Percentiles rank a stretch among this genome's conserved stretches.
These are phyloP conservation scores for Ectemnius cavifrons DNA, from an alignment of 2,888 invertebrate genomes.

Conservation along the genomic window DNA sequence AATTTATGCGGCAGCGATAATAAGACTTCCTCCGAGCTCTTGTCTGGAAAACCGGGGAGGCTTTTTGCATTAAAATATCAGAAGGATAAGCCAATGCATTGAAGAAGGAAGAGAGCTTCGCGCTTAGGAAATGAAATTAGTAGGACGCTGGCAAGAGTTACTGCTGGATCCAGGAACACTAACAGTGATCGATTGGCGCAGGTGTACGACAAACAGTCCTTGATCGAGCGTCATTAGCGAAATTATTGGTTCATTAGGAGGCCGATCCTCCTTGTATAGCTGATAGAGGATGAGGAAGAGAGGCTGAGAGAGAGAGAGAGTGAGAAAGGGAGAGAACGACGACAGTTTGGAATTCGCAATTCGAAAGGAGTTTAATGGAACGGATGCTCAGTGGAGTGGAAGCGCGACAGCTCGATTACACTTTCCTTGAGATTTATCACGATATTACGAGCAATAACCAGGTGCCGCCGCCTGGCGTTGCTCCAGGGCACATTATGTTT, in stretches of 20 bases:
- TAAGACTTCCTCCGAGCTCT: too few species aligned
- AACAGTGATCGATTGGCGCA: constrained; percentile 37
- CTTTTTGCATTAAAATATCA: too few species aligned
- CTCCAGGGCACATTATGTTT: constrained; percentile 54
- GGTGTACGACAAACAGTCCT: constrained; percentile 54
- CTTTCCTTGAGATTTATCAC: constrained; percentile 46
- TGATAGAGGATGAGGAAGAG: too few species aligned
- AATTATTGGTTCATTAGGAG: constrained; percentile 59
- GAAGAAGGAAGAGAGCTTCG: neutral
- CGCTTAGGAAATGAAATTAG: constrained; percentile 27
- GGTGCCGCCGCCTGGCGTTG: constrained; percentile 42
- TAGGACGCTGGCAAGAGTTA: constrained; percentile 24
- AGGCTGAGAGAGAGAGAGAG: too few species aligned
- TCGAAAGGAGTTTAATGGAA: neutral
- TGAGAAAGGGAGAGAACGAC: too few species aligned
- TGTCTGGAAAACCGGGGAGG: too few species aligned
- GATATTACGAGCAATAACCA: constrained; percentile 49
- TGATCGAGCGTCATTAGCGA: constrained; percentile 57
- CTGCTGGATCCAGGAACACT: constrained; percentile 28
- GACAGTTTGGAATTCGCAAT: neutral
- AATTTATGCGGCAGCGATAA: too few species aligned
- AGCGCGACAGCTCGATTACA: too few species aligned
- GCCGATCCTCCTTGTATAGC: constrained; percentile 30
- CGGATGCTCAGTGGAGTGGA: too few species aligned
- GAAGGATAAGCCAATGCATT: too few species aligned